Conservation (phyloP, 2,797 vertebrate genomes). For the Acanthornis magna region DNA sequence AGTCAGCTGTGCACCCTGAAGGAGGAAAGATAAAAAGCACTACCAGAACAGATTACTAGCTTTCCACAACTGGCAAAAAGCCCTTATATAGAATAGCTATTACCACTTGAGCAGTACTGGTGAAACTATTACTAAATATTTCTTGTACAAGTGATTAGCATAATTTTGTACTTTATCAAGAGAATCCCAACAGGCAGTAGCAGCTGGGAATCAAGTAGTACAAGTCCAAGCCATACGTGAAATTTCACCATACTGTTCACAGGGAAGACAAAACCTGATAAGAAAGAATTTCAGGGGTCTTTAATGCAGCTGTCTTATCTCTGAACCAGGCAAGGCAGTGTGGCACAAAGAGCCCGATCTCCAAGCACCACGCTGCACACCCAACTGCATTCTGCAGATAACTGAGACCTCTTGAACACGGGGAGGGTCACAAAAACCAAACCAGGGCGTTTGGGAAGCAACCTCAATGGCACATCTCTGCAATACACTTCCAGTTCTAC, state of each 20-base stretch:
- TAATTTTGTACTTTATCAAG: neutral
- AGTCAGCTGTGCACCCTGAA: neutral
- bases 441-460: rapidly evolving
- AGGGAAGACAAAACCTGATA: neutral
- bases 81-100: rapidly evolving
- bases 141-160: neutral
- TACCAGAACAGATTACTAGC: neutral
- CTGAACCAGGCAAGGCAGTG: neutral
- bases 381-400: neutral
- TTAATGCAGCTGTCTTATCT: neutral
- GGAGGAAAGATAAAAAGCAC: neutral
- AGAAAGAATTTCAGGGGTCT: neutral
- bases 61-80: neutral
- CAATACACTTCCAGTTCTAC: rapidly evolving
- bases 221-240: neutral
- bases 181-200: neutral
- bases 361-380: neutral
- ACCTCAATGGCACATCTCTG: neutral
- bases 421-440: neutral
- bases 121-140: neutral
- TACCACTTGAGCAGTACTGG: neutral
- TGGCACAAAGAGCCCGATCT: neutral
- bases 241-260: neutral
- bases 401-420: rapidly evolving
- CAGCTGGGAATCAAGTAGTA: neutral